Evolutionary conservation across 2,113 vertebrate genomes (phyloP).

Genomic region (Plecotus auritus): DNA sequence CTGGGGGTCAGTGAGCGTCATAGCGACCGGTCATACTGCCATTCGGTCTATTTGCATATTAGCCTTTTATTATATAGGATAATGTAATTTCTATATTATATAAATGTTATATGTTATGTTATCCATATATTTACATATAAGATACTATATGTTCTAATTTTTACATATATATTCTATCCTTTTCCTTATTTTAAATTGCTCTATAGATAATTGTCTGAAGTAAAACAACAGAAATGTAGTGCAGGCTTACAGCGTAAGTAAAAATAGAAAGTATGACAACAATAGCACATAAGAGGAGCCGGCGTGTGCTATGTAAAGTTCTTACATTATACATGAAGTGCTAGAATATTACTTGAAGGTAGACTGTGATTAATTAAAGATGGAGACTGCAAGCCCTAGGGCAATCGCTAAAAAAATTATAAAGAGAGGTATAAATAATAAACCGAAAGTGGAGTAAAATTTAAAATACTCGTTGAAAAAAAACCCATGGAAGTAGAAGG

Average conservation of each 20-base stretch:
- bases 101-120: not conserved
- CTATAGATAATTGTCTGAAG: not conserved
- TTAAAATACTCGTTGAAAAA: not conserved
- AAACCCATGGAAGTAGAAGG: not conserved
- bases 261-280: not conserved
- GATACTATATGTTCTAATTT: not conserved
- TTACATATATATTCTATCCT: not conserved
- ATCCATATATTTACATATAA: not conserved
- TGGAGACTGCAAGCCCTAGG: not conserved
- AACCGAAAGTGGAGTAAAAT: not conserved
- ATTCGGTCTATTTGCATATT: no score
- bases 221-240: not conserved
- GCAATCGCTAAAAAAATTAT: not conserved
- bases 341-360: not conserved
- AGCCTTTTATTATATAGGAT: not conserved
- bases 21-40: no score
- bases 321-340: not conserved
- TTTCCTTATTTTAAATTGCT: not conserved
- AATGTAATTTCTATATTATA: not conserved
- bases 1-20: no score
- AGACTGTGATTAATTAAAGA: not conserved
- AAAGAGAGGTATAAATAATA: not conserved
- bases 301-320: not conserved
- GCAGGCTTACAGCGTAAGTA: not conserved
- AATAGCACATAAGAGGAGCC: not conserved